Conservation (phyloP, 2,113 vertebrate genomes). For the Ovis aries region DNA sequence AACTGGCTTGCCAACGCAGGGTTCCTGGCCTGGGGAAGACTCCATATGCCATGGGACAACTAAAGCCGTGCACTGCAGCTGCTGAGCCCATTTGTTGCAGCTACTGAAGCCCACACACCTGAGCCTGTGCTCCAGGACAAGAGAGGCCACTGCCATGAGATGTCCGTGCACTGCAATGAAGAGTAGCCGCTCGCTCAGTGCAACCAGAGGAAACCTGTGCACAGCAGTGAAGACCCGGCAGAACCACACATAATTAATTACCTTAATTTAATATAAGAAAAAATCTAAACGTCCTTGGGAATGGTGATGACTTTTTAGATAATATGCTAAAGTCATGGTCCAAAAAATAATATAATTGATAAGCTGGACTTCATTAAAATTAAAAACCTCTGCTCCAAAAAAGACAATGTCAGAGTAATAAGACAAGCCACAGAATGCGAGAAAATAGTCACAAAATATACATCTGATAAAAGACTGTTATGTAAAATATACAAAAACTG, state of each 20-base stretch:
- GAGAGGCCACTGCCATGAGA: neutral
- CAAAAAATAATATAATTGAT: neutral
- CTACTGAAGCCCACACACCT: neutral
- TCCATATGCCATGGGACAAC: neutral
- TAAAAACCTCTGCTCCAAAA: neutral
- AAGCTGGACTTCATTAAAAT: neutral
- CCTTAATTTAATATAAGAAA: neutral
- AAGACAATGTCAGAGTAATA: neutral
- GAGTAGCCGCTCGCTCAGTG: neutral
- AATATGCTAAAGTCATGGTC: neutral
- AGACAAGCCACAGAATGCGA: neutral
- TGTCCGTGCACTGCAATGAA: fast-evolving
- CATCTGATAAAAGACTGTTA: neutral
- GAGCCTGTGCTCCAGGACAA: neutral
- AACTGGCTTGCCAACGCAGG: neutral
- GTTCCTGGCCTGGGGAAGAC: neutral
- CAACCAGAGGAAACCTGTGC: neutral
- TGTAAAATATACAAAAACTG: neutral
- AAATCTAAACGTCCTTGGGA: neutral
- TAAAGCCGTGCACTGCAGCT: neutral
- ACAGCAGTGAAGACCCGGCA: neutral
- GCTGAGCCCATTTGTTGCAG: neutral
- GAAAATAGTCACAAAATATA: neutral
- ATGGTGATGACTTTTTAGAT: neutral
- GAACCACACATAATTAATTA: neutral